Evolutionary conservation across 2,797 vertebrate genomes (phyloP), one percentile per base, ranked within the genome.

Genomic region (Parambassis ranga): DNA sequence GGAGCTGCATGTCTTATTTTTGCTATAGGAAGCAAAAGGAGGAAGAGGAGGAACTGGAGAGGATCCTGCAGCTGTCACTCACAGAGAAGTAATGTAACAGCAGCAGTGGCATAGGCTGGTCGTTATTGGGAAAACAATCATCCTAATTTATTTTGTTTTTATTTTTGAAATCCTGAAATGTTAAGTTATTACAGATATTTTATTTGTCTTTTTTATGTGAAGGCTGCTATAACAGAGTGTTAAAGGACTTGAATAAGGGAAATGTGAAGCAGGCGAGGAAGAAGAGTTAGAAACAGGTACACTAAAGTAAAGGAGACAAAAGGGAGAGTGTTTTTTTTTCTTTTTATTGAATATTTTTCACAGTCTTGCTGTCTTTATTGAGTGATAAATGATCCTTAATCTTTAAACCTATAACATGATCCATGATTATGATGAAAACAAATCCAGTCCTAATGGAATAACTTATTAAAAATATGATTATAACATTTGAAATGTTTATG

Each of bases 11-110:
- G 19, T 63, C 2, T 41, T 56, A 15, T 49, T 61, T 67, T 46
- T 51, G 27, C 59, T 77, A 81, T 64, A 93, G 93, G 71, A 89
- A 86, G 35, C 91, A 84, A 30, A 92, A 90, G 2, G 94, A 96
- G 82, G 96, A 97, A 48, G 95, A 96, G 1, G 95, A 97, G 26
- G 96, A 97, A 86, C 83, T 97, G 0, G 93, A 96, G 88, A 92
- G 95, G 83, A 95, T 94, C 85, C 89, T 97, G 74, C 95, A 89
- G 82, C 93, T 96, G 68, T 98, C 96, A 8, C 95, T 98, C 87
- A 96, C 95, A 0, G 96, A 98, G 75, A 96, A 96, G 91, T 98
- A 93, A 94, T 71, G 76, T 80, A 61, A 75, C 65, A 32, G 41
- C 44, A 31, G 65, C 61, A 57, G 66, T 18, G 41, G 48, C 20